Conservation (phyloP, 2,888 invertebrate genomes). For the Hirtodrosophila alboralis region DNA sequence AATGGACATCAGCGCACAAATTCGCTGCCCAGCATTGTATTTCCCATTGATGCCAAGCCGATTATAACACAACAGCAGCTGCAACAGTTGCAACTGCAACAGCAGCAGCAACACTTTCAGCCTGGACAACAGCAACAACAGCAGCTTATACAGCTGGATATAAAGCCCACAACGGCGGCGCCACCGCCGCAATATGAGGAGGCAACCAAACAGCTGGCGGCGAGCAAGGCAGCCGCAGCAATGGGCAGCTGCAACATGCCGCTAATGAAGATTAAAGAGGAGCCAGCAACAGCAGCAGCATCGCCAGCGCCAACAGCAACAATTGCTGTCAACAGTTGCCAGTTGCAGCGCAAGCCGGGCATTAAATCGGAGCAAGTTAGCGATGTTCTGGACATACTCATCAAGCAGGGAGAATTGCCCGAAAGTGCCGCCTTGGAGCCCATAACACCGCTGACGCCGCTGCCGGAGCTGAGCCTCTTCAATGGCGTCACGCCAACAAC, state of each 20-base stretch:
- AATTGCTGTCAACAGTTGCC: conserved; percentile 9
- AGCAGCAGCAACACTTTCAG: conserved; percentile 71
- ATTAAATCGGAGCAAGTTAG: conserved; percentile 84
- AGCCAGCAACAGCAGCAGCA: conserved; percentile 52
- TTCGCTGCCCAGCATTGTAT: conserved; percentile 87
- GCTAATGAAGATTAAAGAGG: conserved; percentile 78
- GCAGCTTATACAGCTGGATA: conserved; percentile 79
- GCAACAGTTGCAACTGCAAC: conserved; percentile 81
- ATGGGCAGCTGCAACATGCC: conserved; percentile 55
- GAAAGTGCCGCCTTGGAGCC: conserved; percentile 87
- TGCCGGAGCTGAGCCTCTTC: conserved; percentile 61
- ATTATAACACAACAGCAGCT: conserved; percentile 75
- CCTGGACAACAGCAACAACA: conserved; percentile 78
- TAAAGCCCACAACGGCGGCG: conserved; percentile 83
- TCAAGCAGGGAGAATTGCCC: conserved; percentile 96
- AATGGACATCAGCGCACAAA: conserved; percentile 85
- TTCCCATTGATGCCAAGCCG: conserved; percentile 81
- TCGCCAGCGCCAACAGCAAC: conserved; percentile 42
- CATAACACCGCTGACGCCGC: conserved; percentile 85
- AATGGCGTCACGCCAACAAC: conserved; percentile 53
- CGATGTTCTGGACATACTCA: conserved; percentile 96
- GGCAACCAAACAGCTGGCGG: conserved; percentile 86
- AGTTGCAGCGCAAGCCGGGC: conserved; percentile 56
- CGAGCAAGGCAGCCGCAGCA: conserved; percentile 71
- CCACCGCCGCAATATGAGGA: conserved; percentile 90